Evolutionary conservation across 2,113 vertebrate species (phyloP).

Genomic region (Hoplias malabaricus): DNA sequence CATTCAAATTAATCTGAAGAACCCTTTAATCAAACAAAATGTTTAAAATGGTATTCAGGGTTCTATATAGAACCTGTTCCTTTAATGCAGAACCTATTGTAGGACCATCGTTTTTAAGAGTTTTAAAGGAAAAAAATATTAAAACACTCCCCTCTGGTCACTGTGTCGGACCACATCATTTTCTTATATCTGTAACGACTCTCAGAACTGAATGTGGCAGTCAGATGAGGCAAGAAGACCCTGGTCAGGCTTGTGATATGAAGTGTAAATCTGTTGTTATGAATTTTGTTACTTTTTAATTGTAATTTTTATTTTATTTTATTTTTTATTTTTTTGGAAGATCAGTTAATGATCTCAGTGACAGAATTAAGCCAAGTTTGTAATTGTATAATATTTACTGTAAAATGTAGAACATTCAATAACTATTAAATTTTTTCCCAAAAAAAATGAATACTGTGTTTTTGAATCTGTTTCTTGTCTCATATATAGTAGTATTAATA

Average conservation of each 20-base stretch:
- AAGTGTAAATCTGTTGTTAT: constrained; percentile 87
- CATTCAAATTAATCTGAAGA: too few species aligned
- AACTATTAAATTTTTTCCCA: constrained; percentile 97
- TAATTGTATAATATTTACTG: constrained; percentile 99
- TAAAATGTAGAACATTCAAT: constrained; percentile 99
- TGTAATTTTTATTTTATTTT: constrained; percentile 62
- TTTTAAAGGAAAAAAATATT: too few species aligned
- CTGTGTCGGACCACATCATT: constrained; percentile 57
- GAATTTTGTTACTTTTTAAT: constrained; percentile 64
- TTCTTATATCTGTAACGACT: constrained; percentile 64
- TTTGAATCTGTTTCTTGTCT: background rate
- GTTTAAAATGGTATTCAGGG: too few species aligned
- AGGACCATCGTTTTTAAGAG: too few species aligned
- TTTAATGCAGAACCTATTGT: too few species aligned
- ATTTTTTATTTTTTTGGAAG: constrained; percentile 71
- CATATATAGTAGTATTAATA: too few species aligned
- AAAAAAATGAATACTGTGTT: constrained; percentile 68
- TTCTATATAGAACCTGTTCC: too few species aligned
- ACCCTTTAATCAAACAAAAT: too few species aligned
- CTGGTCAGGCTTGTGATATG: constrained; percentile 83
- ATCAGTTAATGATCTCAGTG: constrained; percentile 93
- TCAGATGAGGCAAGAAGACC: constrained; percentile 77
- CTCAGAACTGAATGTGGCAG: constrained; percentile 68
- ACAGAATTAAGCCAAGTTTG: constrained; percentile 99
- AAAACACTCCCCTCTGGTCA: too few species aligned